phyloP scores from a whole-genome alignment of 2,113 vertebrate species.

The Oceanites oceanicus region DNA sequence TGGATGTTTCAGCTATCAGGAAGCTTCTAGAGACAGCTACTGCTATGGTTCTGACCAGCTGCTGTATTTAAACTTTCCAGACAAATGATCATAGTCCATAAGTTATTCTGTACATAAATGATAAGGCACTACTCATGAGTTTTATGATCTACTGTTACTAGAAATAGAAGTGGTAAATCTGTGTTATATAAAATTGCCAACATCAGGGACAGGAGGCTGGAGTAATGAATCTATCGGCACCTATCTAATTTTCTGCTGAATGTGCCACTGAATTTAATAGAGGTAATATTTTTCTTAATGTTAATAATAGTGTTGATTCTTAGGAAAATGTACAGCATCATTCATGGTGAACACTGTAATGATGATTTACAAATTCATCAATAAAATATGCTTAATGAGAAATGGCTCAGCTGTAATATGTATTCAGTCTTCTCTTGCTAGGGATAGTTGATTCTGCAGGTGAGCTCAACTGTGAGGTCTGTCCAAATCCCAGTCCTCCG shows the following conservation, averaged over 20 bases:
- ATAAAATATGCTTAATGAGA: background rate
- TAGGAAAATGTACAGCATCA: background rate
- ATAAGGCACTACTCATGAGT: background rate
- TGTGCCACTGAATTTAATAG: background rate
- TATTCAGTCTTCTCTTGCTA: background rate
- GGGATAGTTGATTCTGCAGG: background rate
- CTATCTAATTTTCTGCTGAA: background rate
- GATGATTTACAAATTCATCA: background rate
- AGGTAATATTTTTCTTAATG: background rate
- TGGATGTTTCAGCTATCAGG: background rate
- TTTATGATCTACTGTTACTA: background rate
- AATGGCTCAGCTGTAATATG: background rate
- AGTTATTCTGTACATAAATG: background rate
- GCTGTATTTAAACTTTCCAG: background rate
- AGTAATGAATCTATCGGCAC: background rate
- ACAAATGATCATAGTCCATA: background rate
- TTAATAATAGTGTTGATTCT: background rate
- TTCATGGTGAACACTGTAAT: background rate
- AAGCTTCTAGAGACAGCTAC: background rate
- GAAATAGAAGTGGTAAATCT: background rate
- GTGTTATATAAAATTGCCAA: background rate
- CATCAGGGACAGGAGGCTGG: background rate
- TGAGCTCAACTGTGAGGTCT: background rate
- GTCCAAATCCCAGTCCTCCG: background rate
- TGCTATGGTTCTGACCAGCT: background rate